A percentile compares a stretch with the other conserved stretches of the same genome.
phyloP scores from a whole-genome alignment of 2,113 vertebrate genomes.

The Cynocephalus volans region DNA sequence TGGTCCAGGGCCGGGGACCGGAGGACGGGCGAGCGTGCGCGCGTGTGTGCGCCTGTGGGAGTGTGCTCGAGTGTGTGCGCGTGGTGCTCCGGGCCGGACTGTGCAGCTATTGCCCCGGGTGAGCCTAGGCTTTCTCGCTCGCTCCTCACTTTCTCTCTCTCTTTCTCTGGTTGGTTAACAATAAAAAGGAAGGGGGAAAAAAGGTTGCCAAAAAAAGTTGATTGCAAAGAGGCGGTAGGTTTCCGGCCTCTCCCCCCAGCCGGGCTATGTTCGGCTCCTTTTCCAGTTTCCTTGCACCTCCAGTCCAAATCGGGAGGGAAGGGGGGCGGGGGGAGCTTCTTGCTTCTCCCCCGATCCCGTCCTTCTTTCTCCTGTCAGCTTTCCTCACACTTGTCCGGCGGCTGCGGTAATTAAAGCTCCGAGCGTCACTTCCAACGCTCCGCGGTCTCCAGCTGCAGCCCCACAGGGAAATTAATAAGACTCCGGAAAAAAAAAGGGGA shows the following conservation, averaged over 20 bases:
- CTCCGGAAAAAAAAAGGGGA: background rate
- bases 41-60: background rate
- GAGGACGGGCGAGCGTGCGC: background rate
- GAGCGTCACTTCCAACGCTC: constrained; percentile 78
- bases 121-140: constrained; percentile 39
- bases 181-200: constrained; percentile 67
- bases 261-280: constrained; percentile 63
- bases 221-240: constrained; percentile 79
- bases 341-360: constrained; percentile 54
- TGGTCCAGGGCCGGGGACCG: background rate
- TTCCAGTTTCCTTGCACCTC: constrained; percentile 71
- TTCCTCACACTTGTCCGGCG: constrained; percentile 82
- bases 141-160: constrained; percentile 74
- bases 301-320: constrained; percentile 71
- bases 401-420: constrained; percentile 81
- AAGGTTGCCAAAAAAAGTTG: constrained; percentile 85
- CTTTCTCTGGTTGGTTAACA: constrained; percentile 78
- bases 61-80: constrained; percentile 46
- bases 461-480: constrained; percentile 82
- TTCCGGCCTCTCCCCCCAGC: constrained; percentile 77
- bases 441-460: constrained; percentile 83
- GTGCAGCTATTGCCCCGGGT: constrained; percentile 48
- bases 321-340: constrained; percentile 33
- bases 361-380: constrained; percentile 62
- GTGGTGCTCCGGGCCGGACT: constrained; percentile 43